Conservation (phyloP, 1,140 invertebrate genomes). For the Penaeus japonicus region DNA sequence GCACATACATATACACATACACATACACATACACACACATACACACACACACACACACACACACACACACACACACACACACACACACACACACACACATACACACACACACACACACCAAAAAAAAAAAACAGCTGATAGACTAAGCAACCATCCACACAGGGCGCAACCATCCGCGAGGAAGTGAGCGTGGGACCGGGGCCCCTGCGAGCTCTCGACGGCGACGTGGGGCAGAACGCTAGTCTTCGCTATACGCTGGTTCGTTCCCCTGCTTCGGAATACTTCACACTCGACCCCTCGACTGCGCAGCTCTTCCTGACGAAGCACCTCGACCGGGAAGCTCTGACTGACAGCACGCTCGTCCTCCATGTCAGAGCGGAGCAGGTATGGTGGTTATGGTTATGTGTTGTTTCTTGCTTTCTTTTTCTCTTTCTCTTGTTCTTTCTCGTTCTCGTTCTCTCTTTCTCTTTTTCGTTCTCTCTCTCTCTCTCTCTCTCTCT, state of each 20-base stretch:
- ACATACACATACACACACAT: background rate
- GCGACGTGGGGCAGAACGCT: slow-evolving; percentile 69
- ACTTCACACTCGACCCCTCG: slow-evolving; percentile 80
- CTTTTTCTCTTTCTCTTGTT: no score
- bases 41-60: background rate
- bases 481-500: no score
- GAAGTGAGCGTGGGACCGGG: slow-evolving; percentile 73
- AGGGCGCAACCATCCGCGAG: slow-evolving; percentile 67
- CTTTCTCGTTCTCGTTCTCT: no score
- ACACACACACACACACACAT: background rate
- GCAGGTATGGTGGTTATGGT: no score
- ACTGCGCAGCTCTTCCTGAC: slow-evolving; percentile 78
- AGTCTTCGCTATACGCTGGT: slow-evolving; percentile 65
- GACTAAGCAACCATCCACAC: background rate
- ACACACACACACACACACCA: background rate
- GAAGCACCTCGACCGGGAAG: slow-evolving; percentile 52
- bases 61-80: background rate
- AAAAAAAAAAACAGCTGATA: background rate
- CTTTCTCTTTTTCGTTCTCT: no score
- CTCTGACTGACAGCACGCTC: slow-evolving; percentile 69
- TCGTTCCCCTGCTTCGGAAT: slow-evolving; percentile 68
- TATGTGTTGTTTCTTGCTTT: no score
- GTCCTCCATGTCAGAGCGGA: slow-evolving; percentile 77
- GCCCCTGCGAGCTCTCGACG: slow-evolving; percentile 78
- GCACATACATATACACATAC: background rate